A percentile compares a stretch with the other conserved stretches of the same genome.
These are phyloP conservation scores for Drosophila pectinifera DNA, from an alignment of 1,140 invertebrate species.

Conservation along the genomic window DNA sequence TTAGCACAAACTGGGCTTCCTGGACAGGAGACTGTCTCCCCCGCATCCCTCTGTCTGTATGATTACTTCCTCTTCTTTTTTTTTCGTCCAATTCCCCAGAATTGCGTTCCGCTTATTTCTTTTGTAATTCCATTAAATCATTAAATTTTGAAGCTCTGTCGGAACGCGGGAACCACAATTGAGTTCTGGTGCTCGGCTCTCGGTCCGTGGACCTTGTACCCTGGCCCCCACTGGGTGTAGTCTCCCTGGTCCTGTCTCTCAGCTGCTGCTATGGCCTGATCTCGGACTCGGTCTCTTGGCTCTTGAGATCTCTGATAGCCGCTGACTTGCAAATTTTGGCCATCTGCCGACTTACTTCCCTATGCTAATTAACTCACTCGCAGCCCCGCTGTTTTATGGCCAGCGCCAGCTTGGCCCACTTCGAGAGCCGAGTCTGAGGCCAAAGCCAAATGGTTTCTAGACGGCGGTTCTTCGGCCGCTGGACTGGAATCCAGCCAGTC, in stretches of 20 bases:
- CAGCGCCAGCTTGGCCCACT: constrained; percentile 2
- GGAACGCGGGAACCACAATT: constrained; percentile 48
- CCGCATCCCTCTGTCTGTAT: neutral
- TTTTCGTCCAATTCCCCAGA: constrained; percentile 3
- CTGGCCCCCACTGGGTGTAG: too few relatives aligned
- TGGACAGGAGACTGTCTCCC: neutral
- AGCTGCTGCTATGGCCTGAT: too few relatives aligned
- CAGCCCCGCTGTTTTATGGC: constrained; percentile 13
- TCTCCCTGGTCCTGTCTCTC: too few relatives aligned
- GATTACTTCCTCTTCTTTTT: neutral
- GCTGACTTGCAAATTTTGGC: constrained; percentile 35
- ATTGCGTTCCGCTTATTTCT: constrained; percentile 11
- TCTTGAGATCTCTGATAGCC: constrained; percentile 10
- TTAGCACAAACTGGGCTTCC: neutral
- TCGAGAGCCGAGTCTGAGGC: neutral
- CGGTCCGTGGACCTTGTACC: constrained; percentile 10
- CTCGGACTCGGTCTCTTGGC: too few relatives aligned
- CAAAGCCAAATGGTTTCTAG: constrained; percentile 11
- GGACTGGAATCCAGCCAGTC: neutral
- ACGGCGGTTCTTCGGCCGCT: neutral
- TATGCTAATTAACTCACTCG: constrained; percentile 36
- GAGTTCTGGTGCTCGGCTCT: constrained; percentile 6
- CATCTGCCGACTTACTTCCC: constrained; percentile 33
- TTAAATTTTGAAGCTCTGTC: constrained; percentile 37
- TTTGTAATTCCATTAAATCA: constrained; percentile 59